Conservation (phyloP, 2,113 vertebrate species). For the Carettochelys insculpta region DNA sequence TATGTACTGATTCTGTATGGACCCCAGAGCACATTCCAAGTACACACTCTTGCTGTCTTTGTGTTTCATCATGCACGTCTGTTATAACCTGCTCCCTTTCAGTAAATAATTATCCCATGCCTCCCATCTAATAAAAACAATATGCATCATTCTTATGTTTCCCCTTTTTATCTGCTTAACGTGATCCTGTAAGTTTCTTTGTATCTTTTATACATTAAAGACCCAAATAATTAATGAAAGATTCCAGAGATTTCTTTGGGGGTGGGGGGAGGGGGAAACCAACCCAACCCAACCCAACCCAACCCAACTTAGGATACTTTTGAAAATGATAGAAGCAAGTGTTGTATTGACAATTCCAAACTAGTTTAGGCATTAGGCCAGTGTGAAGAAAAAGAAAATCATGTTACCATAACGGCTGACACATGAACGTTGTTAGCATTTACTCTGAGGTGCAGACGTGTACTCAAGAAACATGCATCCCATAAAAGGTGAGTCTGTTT, state of each 20-base stretch:
- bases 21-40: fast-evolving
- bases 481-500: constrained; percentile 21
- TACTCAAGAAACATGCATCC: neutral
- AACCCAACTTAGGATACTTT: neutral
- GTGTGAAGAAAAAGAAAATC: neutral
- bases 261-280: neutral
- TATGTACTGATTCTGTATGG: neutral
- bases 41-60: neutral
- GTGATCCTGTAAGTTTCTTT: neutral
- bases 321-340: neutral
- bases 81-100: neutral
- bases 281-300: neutral
- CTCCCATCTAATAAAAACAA: neutral
- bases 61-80: neutral
- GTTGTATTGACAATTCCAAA: constrained; percentile 21
- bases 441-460: neutral
- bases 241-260: neutral
- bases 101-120: neutral
- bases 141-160: neutral
- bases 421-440: neutral
- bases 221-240: neutral
- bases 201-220: neutral
- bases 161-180: neutral
- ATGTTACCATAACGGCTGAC: constrained; percentile 62
- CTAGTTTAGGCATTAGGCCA: neutral